A percentile compares a stretch with the other conserved stretches of the same genome.
phyloP scores from a whole-genome alignment of 2,797 vertebrate species.

The Sebastes taczanowskii region DNA sequence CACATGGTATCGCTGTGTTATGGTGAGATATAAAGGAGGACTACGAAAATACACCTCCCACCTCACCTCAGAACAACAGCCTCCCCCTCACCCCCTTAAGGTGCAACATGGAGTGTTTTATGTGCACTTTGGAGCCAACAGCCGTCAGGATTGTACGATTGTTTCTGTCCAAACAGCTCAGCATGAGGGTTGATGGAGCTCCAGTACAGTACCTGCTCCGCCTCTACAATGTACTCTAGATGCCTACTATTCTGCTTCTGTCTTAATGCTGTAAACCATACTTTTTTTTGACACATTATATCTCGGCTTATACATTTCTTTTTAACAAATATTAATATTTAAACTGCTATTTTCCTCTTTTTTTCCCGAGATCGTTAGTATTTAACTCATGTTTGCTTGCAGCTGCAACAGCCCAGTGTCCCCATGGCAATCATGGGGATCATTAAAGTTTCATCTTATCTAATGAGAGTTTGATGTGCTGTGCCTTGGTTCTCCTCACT shows the following conservation, averaged over 20 bases:
- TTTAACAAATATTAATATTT: neutral
- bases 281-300: neutral
- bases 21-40: slow-evolving; percentile 28
- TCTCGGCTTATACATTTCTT: neutral
- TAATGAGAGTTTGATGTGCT: slow-evolving; percentile 56
- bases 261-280: neutral
- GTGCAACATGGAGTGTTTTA: slow-evolving; percentile 51
- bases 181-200: slow-evolving; percentile 19
- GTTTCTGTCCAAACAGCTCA: slow-evolving; percentile 45
- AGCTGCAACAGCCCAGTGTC: neutral
- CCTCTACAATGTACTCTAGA: neutral
- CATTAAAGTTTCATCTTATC: slow-evolving; percentile 54
- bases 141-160: slow-evolving; percentile 37
- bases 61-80: slow-evolving; percentile 45
- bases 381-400: slow-evolving; percentile 18
- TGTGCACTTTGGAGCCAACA: slow-evolving; percentile 52
- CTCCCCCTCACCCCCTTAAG: slow-evolving; percentile 54
- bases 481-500: slow-evolving; percentile 22
- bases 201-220: neutral
- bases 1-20: slow-evolving; percentile 27
- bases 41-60: slow-evolving; percentile 33
- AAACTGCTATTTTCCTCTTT: neutral
- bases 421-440: slow-evolving; percentile 25
- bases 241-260: neutral
- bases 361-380: neutral